phyloP scores from a whole-genome alignment of 2,888 invertebrate species.

The Calliphora vomitoria region DNA sequence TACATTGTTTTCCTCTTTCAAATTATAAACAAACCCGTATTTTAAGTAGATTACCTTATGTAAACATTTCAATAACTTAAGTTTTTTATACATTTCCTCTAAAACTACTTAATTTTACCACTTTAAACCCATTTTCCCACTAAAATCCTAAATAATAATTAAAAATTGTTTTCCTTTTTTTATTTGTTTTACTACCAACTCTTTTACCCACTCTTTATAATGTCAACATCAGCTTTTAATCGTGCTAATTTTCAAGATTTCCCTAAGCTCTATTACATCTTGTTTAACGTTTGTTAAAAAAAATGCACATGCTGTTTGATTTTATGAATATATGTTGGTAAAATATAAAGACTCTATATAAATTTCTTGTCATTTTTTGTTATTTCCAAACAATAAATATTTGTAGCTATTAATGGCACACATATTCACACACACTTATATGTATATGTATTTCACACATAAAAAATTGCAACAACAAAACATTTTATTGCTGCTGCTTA shows the following conservation, averaged over 20 bases:
- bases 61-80: not conserved
- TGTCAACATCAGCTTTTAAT: constrained; percentile 79
- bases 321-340: constrained; percentile 28
- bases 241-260: constrained; percentile 84
- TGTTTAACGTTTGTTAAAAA: constrained; percentile 50
- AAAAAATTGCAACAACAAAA: constrained; percentile 58
- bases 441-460: constrained; percentile 60
- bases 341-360: constrained; percentile 6
- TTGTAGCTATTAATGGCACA: constrained; percentile 49
- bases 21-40: not conserved
- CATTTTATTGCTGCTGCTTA: constrained; percentile 64
- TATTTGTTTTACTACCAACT: not conserved
- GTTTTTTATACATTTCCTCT: not conserved
- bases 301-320: constrained; percentile 51
- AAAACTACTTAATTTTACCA: constrained; percentile 7
- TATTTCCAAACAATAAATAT: constrained; percentile 73
- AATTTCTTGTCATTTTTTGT: constrained; percentile 69
- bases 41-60: not conserved
- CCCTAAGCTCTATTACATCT: constrained; percentile 79
- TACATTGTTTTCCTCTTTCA: not conserved
- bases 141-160: constrained; percentile 18
- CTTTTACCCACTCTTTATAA: constrained; percentile 38
- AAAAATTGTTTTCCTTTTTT: constrained; percentile 19
- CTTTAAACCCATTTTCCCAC: not conserved
- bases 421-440: constrained; percentile 19